Conservation (phyloP, 2,113 vertebrate species). For the Chloropsis cyanopogon region DNA sequence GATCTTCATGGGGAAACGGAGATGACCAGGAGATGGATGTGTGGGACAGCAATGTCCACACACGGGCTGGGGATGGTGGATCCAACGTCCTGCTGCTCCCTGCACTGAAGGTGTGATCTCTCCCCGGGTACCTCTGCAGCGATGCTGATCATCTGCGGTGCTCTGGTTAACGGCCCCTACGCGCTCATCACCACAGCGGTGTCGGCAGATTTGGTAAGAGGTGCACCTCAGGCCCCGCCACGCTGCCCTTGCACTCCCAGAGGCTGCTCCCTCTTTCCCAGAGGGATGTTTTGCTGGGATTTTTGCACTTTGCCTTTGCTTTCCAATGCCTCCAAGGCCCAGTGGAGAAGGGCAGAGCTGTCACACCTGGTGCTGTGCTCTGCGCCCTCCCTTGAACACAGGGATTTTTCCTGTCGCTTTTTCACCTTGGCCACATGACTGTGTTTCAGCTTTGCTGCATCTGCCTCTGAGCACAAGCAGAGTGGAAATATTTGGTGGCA, state of each 20-base stretch:
- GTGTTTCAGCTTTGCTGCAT: background rate
- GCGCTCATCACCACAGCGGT: slow-evolving; percentile 96
- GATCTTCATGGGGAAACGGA: background rate
- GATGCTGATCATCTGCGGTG: slow-evolving; percentile 90
- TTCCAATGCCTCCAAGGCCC: background rate
- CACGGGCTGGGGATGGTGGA: rapidly evolving
- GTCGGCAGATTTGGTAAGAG: slow-evolving; percentile 91
- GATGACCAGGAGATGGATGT: rapidly evolving
- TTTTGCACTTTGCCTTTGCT: background rate
- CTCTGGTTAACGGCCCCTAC: slow-evolving; percentile 92
- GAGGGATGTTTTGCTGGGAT: background rate
- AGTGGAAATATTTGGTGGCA: background rate
- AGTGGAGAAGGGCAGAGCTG: background rate
- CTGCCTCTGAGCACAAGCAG: background rate
- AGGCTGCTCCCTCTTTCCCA: background rate
- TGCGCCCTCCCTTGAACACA: rapidly evolving
- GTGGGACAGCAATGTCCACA: rapidly evolving
- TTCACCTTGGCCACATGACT: background rate
- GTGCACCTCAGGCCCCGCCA: rapidly evolving
- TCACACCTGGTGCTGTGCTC: rapidly evolving
- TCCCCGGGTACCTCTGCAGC: slow-evolving; percentile 46
- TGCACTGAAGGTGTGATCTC: background rate
- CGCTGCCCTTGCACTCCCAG: background rate
- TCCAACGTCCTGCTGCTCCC: background rate
- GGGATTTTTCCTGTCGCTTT: background rate